phyloP scores from a whole-genome alignment of 1,140 invertebrate genomes.

The Drosophila willistoni region DNA sequence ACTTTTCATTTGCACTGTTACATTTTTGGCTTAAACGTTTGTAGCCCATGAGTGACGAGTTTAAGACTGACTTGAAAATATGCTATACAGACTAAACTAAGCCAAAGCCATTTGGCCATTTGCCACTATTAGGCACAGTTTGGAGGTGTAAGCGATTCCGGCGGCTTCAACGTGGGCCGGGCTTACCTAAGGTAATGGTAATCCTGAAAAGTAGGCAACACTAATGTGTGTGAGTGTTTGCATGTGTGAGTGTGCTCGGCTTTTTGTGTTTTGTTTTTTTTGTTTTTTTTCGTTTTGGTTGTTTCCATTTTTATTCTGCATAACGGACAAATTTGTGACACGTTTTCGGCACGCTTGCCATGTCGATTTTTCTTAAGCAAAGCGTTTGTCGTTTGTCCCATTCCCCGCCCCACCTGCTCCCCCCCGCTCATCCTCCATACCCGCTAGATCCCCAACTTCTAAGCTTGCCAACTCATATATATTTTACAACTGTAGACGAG shows the following conservation, averaged over 20 bases:
- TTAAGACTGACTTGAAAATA: not conserved
- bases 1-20: too few relatives aligned
- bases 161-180: not conserved
- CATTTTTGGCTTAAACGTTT: too few relatives aligned
- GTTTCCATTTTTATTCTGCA: constrained; percentile 40
- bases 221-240: constrained; percentile 2
- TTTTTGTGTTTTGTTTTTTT: too few relatives aligned
- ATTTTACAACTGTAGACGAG: constrained; percentile 71
- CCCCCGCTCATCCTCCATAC: not conserved
- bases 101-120: constrained; percentile 19
- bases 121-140: constrained; percentile 4
- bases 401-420: not conserved
- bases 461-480: constrained; percentile 63
- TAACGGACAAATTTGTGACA: constrained; percentile 72
- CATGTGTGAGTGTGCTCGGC: not conserved
- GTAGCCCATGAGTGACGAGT: too few relatives aligned
- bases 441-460: not conserved
- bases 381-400: constrained; percentile 65
- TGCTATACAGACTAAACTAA: constrained; percentile 30
- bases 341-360: constrained; percentile 77
- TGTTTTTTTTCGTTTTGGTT: not conserved
- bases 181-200: constrained; percentile 40
- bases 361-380: constrained; percentile 78
- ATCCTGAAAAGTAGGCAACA: constrained; percentile 70
- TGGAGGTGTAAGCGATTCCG: not conserved